These are phyloP conservation scores for Rhea pennata DNA, from an alignment of 2,113 vertebrate species.

Conservation along the genomic window DNA sequence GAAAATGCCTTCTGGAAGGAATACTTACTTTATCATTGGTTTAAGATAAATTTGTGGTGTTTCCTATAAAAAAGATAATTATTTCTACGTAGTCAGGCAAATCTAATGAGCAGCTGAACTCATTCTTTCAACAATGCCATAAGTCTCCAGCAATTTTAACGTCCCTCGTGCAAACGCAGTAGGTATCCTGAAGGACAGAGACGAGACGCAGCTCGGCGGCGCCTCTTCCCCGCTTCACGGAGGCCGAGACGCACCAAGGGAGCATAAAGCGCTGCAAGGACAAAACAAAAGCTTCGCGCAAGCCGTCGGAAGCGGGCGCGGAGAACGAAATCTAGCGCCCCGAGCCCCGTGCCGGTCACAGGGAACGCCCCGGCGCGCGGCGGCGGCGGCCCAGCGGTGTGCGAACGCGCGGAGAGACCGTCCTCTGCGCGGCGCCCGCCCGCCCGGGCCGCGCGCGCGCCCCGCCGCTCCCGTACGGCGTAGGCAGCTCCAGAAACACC, in stretches of 20 bases:
- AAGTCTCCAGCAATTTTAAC: background rate
- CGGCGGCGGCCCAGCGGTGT: no score
- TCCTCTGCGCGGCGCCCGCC: no score
- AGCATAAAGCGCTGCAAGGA: no score
- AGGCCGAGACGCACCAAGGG: background rate
- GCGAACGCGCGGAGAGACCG: no score
- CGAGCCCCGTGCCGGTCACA: no score
- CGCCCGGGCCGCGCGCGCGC: no score
- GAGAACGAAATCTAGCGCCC: no score
- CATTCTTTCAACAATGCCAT: conserved; percentile 27
- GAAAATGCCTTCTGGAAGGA: conserved; percentile 14
- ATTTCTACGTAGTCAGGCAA: background rate
- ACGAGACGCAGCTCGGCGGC: background rate
- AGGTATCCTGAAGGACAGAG: conserved; percentile 9
- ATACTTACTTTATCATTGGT: background rate
- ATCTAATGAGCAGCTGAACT: background rate
- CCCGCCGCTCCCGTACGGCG: no score
- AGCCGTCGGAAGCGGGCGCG: no score
- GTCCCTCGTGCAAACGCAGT: background rate
- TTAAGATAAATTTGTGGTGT: conserved; percentile 3
- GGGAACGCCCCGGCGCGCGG: no score
- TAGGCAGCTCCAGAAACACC: no score
- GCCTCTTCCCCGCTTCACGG: background rate
- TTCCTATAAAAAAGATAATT: background rate
- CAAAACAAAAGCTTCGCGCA: no score